Conservation (phyloP, 2,797 vertebrate genomes). For the Siniperca undulata region DNA sequence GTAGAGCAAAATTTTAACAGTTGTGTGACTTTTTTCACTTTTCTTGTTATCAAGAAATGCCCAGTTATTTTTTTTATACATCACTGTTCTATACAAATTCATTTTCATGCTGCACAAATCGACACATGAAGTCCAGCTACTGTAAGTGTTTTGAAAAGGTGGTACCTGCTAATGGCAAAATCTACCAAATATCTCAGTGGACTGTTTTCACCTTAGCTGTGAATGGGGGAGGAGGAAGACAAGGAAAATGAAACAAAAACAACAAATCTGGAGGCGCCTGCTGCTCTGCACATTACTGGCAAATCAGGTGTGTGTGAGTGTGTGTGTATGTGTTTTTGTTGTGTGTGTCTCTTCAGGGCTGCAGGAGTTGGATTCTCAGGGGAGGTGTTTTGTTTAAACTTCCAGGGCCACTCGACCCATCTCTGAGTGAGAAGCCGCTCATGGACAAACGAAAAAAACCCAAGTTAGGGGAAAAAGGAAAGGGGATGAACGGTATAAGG, state of each 20-base stretch:
- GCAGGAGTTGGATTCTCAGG: slow-evolving; percentile 65
- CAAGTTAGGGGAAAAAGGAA: slow-evolving; percentile 42
- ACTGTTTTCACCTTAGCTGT: slow-evolving; percentile 76
- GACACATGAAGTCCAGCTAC: slow-evolving; percentile 49
- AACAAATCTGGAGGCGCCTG: slow-evolving; percentile 71
- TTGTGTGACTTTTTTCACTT: slow-evolving; percentile 37
- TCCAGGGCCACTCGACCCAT: slow-evolving; percentile 69
- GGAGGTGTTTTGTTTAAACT: slow-evolving; percentile 78
- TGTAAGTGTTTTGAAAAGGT: slow-evolving; percentile 59
- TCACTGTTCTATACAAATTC: slow-evolving; percentile 27
- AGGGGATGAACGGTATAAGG: slow-evolving; percentile 44
- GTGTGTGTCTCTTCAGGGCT: slow-evolving; percentile 59
- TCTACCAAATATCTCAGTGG: slow-evolving; percentile 57
- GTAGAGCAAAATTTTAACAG: slow-evolving; percentile 47
- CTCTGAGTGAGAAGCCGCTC: slow-evolving; percentile 70
- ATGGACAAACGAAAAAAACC: slow-evolving; percentile 43
- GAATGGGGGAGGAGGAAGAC: slow-evolving; percentile 59
- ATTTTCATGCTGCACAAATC: slow-evolving; percentile 47
- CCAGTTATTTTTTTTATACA: background rate
- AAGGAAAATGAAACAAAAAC: slow-evolving; percentile 66
- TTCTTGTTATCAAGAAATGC: slow-evolving; percentile 32
- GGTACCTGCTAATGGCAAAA: slow-evolving; percentile 56
- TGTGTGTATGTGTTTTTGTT: slow-evolving; percentile 60
- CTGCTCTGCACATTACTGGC: slow-evolving; percentile 67
- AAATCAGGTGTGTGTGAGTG: slow-evolving; percentile 75